Base-by-base conservation (phyloP, 2,888 invertebrate genomes). In the Scaptomyza flava region DNA sequence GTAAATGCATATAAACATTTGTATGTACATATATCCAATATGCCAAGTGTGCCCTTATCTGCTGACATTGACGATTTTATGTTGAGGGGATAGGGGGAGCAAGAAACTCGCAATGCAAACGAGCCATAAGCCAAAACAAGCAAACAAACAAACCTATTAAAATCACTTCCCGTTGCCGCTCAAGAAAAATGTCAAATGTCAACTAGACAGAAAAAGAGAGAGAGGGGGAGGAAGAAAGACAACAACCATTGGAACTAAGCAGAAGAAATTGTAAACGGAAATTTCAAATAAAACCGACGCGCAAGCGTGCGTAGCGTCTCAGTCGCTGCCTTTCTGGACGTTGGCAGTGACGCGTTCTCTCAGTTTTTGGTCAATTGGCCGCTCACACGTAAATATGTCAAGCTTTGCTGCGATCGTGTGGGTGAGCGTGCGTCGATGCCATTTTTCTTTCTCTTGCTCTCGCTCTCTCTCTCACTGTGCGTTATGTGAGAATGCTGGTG, bases 311-410 rank as follows among this genome's bases (percentile, higher is more conserved):
- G 81, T 67, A 67, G 58, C 61, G 51, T 36, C 11, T 12, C 51
- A 9, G 36, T 30, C 36, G 2, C 23, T 17, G 73, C 47, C 54
- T 17, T 57, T 11, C 50, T 42, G 45, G 42, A 33, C 54, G 58
- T 11, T 43, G 6, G 46, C 61, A 50, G 60, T 45, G 56, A 36
- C 34, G 62, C 57, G 50, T 42, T 59, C 60, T 52, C 65, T 68
- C 59, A 47, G 45, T 63, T 72, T 72, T 72, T 68, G 68, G 65
- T 72, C 79, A 81, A 69, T 79, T 80, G 64, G 51, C 63, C 64
- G 69, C 77, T 68, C 27, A 27, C 81, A 87, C 85, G 87, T 84
- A 87, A 81, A 81, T 78, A 76, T 81, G 82, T 76, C 81, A 83
- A 60, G 46, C 77, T 52, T 53, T 60, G 51, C 50, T 50, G 34